Evolutionary conservation across 2,113 vertebrate species (phyloP), one percentile per base, ranked within the genome.

Genomic region (Festucalex cinctus): DNA sequence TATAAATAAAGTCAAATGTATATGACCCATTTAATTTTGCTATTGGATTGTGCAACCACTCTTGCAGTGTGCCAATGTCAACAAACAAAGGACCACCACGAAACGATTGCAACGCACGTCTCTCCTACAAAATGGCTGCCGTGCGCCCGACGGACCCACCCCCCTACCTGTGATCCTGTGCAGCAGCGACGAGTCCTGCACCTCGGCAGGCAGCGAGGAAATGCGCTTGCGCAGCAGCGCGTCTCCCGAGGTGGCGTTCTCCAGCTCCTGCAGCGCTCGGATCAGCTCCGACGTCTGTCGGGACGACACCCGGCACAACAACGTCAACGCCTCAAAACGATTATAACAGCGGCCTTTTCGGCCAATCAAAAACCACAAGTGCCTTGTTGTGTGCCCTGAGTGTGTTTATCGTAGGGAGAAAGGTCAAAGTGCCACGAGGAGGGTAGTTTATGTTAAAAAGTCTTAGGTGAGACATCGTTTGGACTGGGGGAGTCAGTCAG

Each of bases 181-280:
- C 85, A 99, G 92, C 62, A 98, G 88, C 10, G 97, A 94, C 0
- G 94, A 92, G 91, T 99, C 97, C 82, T 98, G 96, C 77, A 99
- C 96, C 89, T 98, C 97, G 58, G 94, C 85, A 63, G 97, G 96
- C 83, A 99, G 91, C 65, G 95, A 94, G 36, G 95, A 95, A 91
- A 99, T 99, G 77, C 94, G 94, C 86, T 98, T 95, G 83, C 95
- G 95, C 81, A 99, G 93, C 67, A 94, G 91, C 71, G 95, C 95
- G 85, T 98, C 96, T 46, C 95, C 92, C 46, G 95, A 97, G 53
- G 97, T 95, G 68, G 96, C 96, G 12, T 98, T 98, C 88, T 99
- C 97, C 81, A 99, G 91, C 89, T 99, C 97, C 91, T 98, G 96
- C 76, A 99, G 90, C 59, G 96, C 94, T 91, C 94, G 94, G 88